Conservation (phyloP, 2,888 invertebrate species). For the Clunio marinus region DNA sequence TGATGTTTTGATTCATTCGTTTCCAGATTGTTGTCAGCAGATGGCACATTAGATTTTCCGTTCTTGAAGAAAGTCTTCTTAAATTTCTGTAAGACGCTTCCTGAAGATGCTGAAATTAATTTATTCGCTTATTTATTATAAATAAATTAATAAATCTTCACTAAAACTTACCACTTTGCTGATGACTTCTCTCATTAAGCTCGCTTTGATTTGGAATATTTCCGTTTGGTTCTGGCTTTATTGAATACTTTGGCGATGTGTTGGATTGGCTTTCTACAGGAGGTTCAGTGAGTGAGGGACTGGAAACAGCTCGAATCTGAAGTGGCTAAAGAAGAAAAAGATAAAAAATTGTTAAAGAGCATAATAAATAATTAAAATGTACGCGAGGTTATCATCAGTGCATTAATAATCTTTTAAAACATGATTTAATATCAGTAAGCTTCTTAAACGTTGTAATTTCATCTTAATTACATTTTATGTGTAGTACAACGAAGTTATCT, state of each 20-base stretch:
- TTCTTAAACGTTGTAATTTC: too few species aligned
- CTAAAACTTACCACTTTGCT: conserved; percentile 27
- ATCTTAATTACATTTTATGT: too few species aligned
- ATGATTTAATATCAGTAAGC: too few species aligned
- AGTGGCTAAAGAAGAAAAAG: conserved; percentile 45
- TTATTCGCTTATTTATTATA: neutral
- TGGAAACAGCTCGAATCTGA: conserved; percentile 51
- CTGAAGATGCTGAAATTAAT: conserved; percentile 43
- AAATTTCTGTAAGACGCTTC: conserved; percentile 66
- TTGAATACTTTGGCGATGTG: conserved; percentile 40
- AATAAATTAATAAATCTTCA: neutral
- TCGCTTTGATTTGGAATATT: neutral
- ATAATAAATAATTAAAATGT: neutral
- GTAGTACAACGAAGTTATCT: too few species aligned
- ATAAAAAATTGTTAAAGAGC: neutral
- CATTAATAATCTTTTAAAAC: too few species aligned
- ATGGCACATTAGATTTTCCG: conserved; percentile 40
- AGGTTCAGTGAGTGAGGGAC: conserved; percentile 49
- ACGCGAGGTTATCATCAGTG: neutral
- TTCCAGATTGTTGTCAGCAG: neutral
- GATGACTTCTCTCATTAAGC: neutral
- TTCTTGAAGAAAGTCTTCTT: conserved; percentile 59
- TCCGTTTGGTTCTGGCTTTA: conserved; percentile 28
- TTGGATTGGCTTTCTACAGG: conserved; percentile 41
- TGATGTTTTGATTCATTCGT: conserved; percentile 31